phyloP scores from a whole-genome alignment of 1,140 invertebrate genomes.

The Parapsyche elsis region DNA sequence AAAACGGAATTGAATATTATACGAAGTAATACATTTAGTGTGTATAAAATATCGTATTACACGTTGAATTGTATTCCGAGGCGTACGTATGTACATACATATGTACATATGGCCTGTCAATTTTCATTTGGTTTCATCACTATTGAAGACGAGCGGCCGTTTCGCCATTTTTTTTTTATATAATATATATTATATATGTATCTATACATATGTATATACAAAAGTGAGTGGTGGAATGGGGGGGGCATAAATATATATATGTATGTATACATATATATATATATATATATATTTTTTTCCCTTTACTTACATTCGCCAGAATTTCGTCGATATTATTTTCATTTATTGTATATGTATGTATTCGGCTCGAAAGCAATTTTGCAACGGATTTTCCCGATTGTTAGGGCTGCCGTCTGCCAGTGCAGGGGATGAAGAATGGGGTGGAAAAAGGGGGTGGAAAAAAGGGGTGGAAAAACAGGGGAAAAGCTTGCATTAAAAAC shows the following conservation, averaged over 20 bases:
- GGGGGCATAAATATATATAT: neutral
- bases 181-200: neutral
- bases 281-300: neutral
- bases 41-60: constrained; percentile 17
- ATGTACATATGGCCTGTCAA: constrained; percentile 11
- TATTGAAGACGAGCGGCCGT: constrained; percentile 14
- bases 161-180: neutral
- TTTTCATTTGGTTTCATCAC: constrained; percentile 20
- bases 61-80: constrained; percentile 7
- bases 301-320: constrained; percentile 5
- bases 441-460: neutral
- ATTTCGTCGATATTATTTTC: constrained; percentile 28
- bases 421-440: no score
- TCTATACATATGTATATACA: neutral
- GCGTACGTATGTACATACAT: no score
- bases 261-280: neutral
- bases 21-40: neutral
- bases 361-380: constrained; percentile 28
- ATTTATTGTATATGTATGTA: constrained; percentile 17
- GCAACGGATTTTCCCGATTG: constrained; percentile 23
- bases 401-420: neutral
- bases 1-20: neutral
- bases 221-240: neutral
- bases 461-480: neutral
- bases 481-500: constrained; percentile 36